Conservation (phyloP, 2,888 invertebrate genomes). For the Ormyrus nitidulus region DNA sequence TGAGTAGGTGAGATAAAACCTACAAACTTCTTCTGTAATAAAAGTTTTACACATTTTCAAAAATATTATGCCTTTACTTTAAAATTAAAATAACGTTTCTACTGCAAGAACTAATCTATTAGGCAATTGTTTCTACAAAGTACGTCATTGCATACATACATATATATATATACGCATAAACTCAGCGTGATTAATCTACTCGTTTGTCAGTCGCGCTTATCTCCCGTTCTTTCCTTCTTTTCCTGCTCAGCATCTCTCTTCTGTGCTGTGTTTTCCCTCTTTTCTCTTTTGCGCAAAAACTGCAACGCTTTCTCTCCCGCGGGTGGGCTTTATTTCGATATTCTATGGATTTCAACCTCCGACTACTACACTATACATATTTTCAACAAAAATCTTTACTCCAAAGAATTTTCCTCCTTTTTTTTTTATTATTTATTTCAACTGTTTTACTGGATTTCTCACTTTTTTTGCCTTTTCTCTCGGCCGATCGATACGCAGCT, state of each 20-base stretch:
- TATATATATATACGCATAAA: too few relatives aligned
- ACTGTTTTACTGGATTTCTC: not conserved
- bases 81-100: too few relatives aligned
- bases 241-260: not conserved
- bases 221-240: not conserved
- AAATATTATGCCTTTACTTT: too few relatives aligned
- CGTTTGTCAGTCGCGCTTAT: too few relatives aligned
- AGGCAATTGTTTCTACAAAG: too few relatives aligned
- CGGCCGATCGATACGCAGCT: slow-evolving; percentile 4
- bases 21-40: too few relatives aligned
- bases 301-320: not conserved
- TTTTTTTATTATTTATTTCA: not conserved
- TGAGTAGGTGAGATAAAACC: too few relatives aligned
- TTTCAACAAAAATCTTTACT: slow-evolving; percentile 23
- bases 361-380: not conserved
- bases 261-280: not conserved
- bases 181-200: too few relatives aligned
- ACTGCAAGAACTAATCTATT: too few relatives aligned
- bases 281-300: not conserved
- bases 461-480: not conserved
- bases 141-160: too few relatives aligned
- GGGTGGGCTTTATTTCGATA: slow-evolving; percentile 25
- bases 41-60: too few relatives aligned
- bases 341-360: slow-evolving; percentile 6
- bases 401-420: not conserved